phyloP scores from a whole-genome alignment of 2,888 invertebrate genomes.

The Glomeris marginata region DNA sequence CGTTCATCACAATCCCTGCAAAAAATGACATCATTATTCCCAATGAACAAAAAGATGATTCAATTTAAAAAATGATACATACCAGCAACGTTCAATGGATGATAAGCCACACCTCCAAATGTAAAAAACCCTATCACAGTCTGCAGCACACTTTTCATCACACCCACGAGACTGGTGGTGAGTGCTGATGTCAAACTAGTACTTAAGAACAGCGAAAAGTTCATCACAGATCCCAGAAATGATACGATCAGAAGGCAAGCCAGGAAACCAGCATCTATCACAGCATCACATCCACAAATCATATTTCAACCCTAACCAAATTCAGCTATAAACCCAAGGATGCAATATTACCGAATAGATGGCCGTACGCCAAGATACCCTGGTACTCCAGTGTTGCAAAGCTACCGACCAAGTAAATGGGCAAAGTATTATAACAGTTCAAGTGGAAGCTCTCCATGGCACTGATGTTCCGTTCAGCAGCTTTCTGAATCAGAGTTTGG shows the following conservation, averaged over 20 bases:
- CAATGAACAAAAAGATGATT: background rate
- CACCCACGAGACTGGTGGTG: slow-evolving; percentile 32
- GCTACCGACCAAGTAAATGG: slow-evolving; percentile 24
- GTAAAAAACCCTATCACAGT: slow-evolving; percentile 32
- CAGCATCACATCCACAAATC: no score
- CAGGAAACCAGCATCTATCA: slow-evolving; percentile 24
- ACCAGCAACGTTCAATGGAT: slow-evolving; percentile 24
- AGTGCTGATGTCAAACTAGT: slow-evolving; percentile 32
- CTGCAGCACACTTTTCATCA: slow-evolving; percentile 31
- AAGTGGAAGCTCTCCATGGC: slow-evolving; percentile 30
- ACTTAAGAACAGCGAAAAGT: slow-evolving; percentile 34
- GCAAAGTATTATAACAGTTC: slow-evolving; percentile 30
- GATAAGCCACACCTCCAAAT: slow-evolving; percentile 30
- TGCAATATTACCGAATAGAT: slow-evolving; percentile 9
- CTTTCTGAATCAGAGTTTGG: slow-evolving; percentile 31
- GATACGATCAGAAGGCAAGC: slow-evolving; percentile 24
- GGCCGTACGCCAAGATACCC: no score
- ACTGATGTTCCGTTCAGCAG: slow-evolving; percentile 24
- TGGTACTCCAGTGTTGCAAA: slow-evolving; percentile 8
- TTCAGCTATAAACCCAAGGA: no score
- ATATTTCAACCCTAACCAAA: no score
- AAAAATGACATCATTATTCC: background rate
- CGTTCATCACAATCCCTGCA: slow-evolving; percentile 30
- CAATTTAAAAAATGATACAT: slow-evolving; percentile 11
- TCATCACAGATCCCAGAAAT: slow-evolving; percentile 28